Evolutionary conservation across 53 echinoderm and acorn worm genomes (phyloP), one percentile per base, ranked within the genome.

Genomic region (Paelopatides confundens): DNA sequence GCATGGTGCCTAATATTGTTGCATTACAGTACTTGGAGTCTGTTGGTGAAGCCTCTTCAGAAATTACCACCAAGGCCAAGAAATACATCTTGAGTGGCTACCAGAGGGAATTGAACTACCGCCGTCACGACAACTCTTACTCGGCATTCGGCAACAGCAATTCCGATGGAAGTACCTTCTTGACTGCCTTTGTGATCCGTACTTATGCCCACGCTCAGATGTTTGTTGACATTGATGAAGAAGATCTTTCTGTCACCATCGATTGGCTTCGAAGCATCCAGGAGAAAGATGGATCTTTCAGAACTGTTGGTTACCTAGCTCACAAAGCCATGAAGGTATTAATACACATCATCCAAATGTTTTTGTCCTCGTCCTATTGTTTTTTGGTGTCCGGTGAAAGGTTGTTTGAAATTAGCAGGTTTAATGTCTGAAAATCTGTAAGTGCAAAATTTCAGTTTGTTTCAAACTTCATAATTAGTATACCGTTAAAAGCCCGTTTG

Each of bases 301-400:
- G 76, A 67, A 86, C 94, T 37, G 93, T 94, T 27, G 96, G 96
- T 33, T 49, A 91, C 39, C 86, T 96, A 11, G 88, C 91, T 39
- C 95, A 96, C 76, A 93, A 91, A 76, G 93, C 91, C 54, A 96
- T 96, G 96, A 89, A 89, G 88, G 96, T 96, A 82, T 77, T 34
- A 34, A 18, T 13, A 18, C 35, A 71, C 27, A 14, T 66, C 66
- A 31, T 4, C 43, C 43, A 12, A 8, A 43, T 12, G 12, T 12
- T 43, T 43, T 4, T 63, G 18, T 63, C 63, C 63, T 26, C 52
- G 11, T 51, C 9, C 43, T 43, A 12, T 43, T 12, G 8, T 43
- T 2, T 43, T 43, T 4, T 12, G 12, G 43, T 43, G 43, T 43
- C 12, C 12, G 43, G 43, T 43, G 24, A 63, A 13, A 63, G 9